These are phyloP conservation scores for Lasioglossum pauxillum DNA, from an alignment of 2,888 invertebrate genomes.

Conservation along the genomic window DNA sequence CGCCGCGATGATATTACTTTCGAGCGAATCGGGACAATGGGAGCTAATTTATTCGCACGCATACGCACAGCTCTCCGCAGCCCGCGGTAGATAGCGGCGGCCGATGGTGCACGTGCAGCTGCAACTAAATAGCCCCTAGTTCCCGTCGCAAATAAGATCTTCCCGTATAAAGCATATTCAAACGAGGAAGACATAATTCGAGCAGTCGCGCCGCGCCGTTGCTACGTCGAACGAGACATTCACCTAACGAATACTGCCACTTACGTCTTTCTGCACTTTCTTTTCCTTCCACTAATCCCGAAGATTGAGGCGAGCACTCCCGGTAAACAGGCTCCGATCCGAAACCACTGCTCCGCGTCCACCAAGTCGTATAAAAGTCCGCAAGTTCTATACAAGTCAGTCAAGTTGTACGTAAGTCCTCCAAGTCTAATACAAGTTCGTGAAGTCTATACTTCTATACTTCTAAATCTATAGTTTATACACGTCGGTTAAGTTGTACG, in stretches of 20 bases:
- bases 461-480: no score
- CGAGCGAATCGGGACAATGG: conserved; percentile 48
- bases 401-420: no score
- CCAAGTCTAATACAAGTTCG: no score
- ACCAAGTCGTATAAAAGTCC: no score
- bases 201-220: conserved; percentile 24
- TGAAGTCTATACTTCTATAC: no score
- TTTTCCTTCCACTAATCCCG: background rate
- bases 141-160: conserved; percentile 44
- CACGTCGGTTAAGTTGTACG: no score
- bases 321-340: background rate
- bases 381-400: no score
- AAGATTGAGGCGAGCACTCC: background rate
- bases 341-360: background rate
- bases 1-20: conserved; percentile 37
- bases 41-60: conserved; percentile 59
- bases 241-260: conserved; percentile 32
- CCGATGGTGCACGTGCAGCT: conserved; percentile 43
- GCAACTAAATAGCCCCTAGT: conserved; percentile 42
- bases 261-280: background rate
- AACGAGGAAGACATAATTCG: conserved; percentile 52
- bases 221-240: conserved; percentile 48
- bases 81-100: background rate
- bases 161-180: conserved; percentile 37
- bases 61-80: background rate